A percentile compares a stretch with the other conserved stretches of the same genome.
phyloP scores from a whole-genome alignment of 2,797 vertebrate species.

The Pseudocheirus occidentalis region DNA sequence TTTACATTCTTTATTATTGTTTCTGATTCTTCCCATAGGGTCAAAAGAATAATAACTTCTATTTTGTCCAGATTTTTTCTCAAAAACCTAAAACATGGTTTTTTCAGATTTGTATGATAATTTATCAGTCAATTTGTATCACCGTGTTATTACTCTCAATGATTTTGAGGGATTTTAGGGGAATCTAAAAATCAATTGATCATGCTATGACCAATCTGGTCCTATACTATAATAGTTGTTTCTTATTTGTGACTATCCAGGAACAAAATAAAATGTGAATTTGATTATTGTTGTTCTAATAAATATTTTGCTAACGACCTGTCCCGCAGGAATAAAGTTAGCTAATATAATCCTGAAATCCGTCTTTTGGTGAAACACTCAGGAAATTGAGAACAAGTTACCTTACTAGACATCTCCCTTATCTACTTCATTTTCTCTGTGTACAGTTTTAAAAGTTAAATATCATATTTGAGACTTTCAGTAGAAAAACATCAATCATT shows the following conservation, averaged over 20 bases:
- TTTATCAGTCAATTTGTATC: not conserved
- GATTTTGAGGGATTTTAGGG: not conserved
- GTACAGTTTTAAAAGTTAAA: conserved; percentile 45
- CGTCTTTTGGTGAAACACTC: not conserved
- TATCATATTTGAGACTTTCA: conserved; percentile 34
- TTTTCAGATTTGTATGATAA: not conserved
- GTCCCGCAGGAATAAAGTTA: not conserved
- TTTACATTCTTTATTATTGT: not conserved
- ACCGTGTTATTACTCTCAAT: not conserved
- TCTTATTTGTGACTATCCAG: not conserved
- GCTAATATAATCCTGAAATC: not conserved
- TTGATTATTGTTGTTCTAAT: not conserved
- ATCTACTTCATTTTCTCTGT: conserved; percentile 48
- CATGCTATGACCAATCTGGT: not conserved
- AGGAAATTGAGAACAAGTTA: conserved; percentile 59
- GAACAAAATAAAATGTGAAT: not conserved
- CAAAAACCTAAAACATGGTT: not conserved
- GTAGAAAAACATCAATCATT: conserved; percentile 10
- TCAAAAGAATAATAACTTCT: not conserved
- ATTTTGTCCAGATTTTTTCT: not conserved
- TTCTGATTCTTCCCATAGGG: not conserved
- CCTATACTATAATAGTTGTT: not conserved
- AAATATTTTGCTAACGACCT: not conserved
- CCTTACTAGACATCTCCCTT: conserved; percentile 25
- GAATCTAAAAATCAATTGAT: not conserved